Base-by-base conservation (phyloP, 2,797 vertebrate species). In the Typhlichthys eigenmanni region DNA sequence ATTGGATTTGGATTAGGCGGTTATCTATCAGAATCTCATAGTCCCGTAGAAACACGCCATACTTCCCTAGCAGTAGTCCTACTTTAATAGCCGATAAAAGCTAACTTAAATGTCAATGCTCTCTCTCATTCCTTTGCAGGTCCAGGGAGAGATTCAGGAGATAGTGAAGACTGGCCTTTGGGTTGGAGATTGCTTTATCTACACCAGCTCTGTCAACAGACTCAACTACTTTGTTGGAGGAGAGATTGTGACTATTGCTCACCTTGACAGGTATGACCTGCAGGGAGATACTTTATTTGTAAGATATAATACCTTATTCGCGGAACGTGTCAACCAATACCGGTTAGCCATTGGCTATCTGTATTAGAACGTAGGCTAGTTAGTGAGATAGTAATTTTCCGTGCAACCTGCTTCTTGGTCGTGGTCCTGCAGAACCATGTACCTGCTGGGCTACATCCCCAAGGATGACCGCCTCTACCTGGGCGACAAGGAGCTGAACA, bases 131-230 rank as follows among this genome's bases (percentile, higher is more conserved):
- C 60, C 45, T 56, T 19, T 79, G 5, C 74, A 99, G 97, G 98
- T 99, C 82, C 95, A 96, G 67, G 97, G 97, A 80, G 98, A 99
- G 85, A 98, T 99, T 83, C 97, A 98, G 86, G 97, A 99, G 87
- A 96, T 98, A 49, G 98, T 99, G 60, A 99, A 96, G 91, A 99
- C 97, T 2, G 98, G 97, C 1, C 88, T 99, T 53, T 99, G 98
- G 98, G 98, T 99, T 0, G 98, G 98, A 1, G 98, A 99, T 84
- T 99, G 98, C 84, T 99, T 99, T 84, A 99, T 99, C 89, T 99
- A 99, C 87, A 99, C 98, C 80, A 99, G 96, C 90, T 99, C 97
- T 72, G 97, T 99, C 74, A 99, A 99, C 92, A 94, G 98, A 80
- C 93, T 99, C 68, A 99, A 99, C 89, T 99, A 99, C 79, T 99